Evolutionary conservation across 2,888 invertebrate genomes (phyloP), one percentile per base, ranked within the genome.

Genomic region (Sinotaia quadrata): DNA sequence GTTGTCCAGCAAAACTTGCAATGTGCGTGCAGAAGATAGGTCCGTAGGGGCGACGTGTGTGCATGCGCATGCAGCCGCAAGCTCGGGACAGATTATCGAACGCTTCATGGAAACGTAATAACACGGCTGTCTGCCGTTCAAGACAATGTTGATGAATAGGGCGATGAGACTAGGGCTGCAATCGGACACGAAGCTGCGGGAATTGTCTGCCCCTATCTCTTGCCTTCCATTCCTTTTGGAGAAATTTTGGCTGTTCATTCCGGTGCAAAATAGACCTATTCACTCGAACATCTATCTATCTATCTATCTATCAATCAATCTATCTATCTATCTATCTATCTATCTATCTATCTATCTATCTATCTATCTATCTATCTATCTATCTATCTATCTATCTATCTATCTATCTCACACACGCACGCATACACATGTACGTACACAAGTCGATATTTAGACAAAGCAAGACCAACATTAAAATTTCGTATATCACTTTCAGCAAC

Each of bases 331-430:
- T 49, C 49, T 49, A 49, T 49, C 49, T 49, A 49, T 49, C 49
- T 49, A 49, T 49, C 49, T 49, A 49, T 49, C 49, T 49, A 49
- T 49, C 49, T 49, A 49, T 49, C 49, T 49, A 49, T 10, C 49
- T 49, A 49, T 49, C 49, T 49, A 49, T 49, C 49, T 49, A 49
- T 49, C 24, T 2, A 5, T 52, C 52, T 52, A 5, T 52, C 52
- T 52, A 5, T 52, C 52, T 52, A 5, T 52, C 52, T 52, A 15
- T 52, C 52, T 52, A 15, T 52, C 29, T 52, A 15, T 52, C 52
- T 52, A 15, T 52, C 52, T 29, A 15, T 52, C 29, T 8, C 27
- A n/a, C n/a, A n/a, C n/a, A n/a, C n/a, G n/a, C n/a, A n/a, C n/a
- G n/a, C n/a, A n/a, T n/a, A n/a, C n/a, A n/a, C n/a, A n/a, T n/a